Percentiles rank a stretch among this genome's conserved stretches.
phyloP scores from a whole-genome alignment of 2,888 invertebrate species.

The Cataglyphis livida region DNA sequence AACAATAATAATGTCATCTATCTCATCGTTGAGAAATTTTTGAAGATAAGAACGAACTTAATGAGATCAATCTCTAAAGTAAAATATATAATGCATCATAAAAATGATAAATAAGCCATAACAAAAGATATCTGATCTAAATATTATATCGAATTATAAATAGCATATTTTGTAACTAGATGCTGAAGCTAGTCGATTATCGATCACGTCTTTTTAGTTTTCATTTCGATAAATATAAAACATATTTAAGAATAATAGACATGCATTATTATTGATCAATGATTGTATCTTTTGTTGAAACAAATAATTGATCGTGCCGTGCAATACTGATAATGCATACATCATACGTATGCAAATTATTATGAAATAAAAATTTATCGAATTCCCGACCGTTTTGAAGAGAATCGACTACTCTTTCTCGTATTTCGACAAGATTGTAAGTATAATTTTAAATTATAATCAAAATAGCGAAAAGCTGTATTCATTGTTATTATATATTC shows the following conservation, averaged over 20 bases:
- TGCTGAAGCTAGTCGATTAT: background rate
- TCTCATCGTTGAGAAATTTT: background rate
- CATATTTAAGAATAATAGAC: background rate
- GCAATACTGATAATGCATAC: background rate
- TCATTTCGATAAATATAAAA: background rate
- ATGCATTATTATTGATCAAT: background rate
- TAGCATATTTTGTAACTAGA: background rate
- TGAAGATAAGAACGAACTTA: background rate
- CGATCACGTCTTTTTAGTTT: background rate
- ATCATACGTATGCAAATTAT: background rate
- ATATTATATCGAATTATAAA: background rate
- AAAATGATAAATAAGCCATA: background rate
- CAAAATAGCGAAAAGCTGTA: too few species aligned
- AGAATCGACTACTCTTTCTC: background rate
- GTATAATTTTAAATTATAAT: background rate
- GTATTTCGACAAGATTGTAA: background rate
- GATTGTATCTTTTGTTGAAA: background rate
- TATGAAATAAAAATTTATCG: slow-evolving; percentile 16
- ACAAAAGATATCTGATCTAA: background rate
- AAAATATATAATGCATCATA: background rate
- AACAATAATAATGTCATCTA: background rate
- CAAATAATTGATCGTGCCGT: background rate
- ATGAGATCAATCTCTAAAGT: background rate
- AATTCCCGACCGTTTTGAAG: background rate
- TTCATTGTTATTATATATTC: too few species aligned